Evolutionary conservation across 2,797 vertebrate genomes (phyloP).

Genomic region (Acanthiza pusilla): DNA sequence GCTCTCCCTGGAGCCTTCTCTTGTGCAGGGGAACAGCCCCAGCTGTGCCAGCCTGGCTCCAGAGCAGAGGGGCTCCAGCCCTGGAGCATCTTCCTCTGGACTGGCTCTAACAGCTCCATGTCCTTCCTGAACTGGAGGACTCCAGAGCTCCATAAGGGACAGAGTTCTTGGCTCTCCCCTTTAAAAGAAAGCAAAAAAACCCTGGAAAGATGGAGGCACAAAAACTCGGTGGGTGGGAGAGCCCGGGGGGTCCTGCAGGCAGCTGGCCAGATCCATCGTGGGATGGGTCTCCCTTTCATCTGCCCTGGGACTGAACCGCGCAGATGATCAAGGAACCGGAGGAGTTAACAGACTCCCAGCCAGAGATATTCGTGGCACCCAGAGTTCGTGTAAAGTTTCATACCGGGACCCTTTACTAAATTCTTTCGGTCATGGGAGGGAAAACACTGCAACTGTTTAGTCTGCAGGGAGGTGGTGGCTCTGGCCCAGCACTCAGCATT

Average conservation of each 20-base stretch:
- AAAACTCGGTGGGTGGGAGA: not conserved
- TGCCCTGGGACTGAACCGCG: accelerated
- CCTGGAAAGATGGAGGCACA: accelerated
- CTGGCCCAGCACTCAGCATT: not conserved
- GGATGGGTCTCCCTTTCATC: not conserved
- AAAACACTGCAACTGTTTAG: slow-evolving; percentile 51
- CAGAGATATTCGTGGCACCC: slow-evolving; percentile 26
- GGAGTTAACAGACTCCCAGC: not conserved
- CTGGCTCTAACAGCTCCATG: accelerated
- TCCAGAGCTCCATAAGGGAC: not conserved
- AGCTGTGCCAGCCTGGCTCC: not conserved
- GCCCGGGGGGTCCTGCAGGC: not conserved
- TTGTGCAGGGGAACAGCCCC: not conserved
- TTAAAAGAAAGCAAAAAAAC: not conserved
- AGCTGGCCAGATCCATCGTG: not conserved
- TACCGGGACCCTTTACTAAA: slow-evolving; percentile 34
- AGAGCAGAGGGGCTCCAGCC: not conserved
- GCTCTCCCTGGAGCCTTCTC: not conserved
- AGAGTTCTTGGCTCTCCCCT: not conserved
- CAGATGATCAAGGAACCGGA: accelerated
- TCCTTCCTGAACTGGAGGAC: not conserved
- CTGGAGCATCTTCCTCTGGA: not conserved
- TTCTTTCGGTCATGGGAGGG: slow-evolving; percentile 53
- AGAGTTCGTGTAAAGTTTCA: not conserved
- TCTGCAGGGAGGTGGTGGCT: slow-evolving; percentile 44